Conservation (phyloP, 1,140 invertebrate genomes). For the Steinernema feltiae region DNA sequence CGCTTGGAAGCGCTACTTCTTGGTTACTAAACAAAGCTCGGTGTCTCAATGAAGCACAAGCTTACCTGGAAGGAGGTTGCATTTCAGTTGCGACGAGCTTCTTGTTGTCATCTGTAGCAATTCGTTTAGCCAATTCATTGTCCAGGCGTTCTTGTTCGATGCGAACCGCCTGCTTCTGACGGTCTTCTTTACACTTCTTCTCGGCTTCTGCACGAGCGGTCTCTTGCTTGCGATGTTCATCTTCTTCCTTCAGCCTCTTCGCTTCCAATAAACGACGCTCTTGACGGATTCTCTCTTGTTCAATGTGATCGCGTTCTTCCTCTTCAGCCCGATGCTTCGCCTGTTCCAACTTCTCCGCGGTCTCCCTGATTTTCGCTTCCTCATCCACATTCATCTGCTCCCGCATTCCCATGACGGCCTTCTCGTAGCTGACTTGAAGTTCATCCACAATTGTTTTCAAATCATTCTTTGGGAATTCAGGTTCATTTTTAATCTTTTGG, state of each 20-base stretch:
- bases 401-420: neutral
- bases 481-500: neutral
- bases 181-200: neutral
- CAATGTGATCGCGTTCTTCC: constrained; percentile 62
- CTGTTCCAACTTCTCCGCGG: neutral
- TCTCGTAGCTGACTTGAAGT: neutral
- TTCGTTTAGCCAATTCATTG: constrained; percentile 80
- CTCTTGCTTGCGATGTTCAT: constrained; percentile 77
- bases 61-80: constrained; percentile 50
- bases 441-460: neutral
- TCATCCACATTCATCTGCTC: neutral
- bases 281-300: constrained; percentile 64
- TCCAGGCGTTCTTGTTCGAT: constrained; percentile 83
- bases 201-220: constrained; percentile 59
- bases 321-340: constrained; percentile 12
- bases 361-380: constrained; percentile 16
- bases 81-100: neutral
- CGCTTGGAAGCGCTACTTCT: neutral
- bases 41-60: neutral
- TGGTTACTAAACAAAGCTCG: too few species aligned
- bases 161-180: neutral
- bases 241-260: constrained; percentile 67
- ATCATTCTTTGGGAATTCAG: neutral
- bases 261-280: constrained; percentile 66
- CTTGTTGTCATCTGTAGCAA: constrained; percentile 63